These are phyloP conservation scores for Trachymyrmex cornetzi DNA, from an alignment of 1,140 invertebrate genomes.

Conservation along the genomic window DNA sequence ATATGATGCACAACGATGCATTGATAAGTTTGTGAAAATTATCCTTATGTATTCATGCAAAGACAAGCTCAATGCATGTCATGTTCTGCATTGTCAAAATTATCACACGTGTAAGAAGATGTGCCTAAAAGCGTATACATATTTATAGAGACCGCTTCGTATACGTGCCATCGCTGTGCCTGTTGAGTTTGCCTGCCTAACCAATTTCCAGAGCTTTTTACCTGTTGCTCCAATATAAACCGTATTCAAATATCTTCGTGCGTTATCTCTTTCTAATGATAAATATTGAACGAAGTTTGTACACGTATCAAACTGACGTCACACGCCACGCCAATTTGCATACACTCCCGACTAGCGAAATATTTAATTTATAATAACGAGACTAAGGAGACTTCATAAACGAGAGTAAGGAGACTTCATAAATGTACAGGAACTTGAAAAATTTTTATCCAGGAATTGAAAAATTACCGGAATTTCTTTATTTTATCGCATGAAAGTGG, in stretches of 20 bases:
- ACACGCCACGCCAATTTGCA: conserved; percentile 3
- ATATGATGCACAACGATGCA: background rate
- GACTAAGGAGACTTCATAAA: background rate
- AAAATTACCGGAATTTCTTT: background rate
- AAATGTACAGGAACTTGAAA: background rate
- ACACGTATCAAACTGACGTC: conserved; percentile 15
- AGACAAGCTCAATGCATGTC: conserved; percentile 19
- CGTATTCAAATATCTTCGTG: conserved; percentile 55
- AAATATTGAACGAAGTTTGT: conserved; percentile 52
- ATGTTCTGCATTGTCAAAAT: conserved; percentile 44
- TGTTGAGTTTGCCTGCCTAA: conserved; percentile 63
- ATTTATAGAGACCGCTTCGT: conserved; percentile 59
- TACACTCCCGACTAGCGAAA: background rate
- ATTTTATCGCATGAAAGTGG: background rate
- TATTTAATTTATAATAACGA: background rate
- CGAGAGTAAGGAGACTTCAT: background rate
- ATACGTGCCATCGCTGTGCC: conserved; percentile 37
- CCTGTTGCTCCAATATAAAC: conserved; percentile 61
- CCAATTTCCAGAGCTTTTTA: conserved; percentile 64
- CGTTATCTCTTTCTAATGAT: conserved; percentile 61
- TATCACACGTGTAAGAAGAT: conserved; percentile 49
- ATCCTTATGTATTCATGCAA: conserved; percentile 31
- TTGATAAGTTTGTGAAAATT: background rate
- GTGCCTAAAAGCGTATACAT: conserved; percentile 50
- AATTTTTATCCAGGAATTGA: background rate